Evolutionary conservation across 2,113 vertebrate genomes (phyloP), one percentile per base, ranked within the genome.

Genomic region (Psettodes erumei): DNA sequence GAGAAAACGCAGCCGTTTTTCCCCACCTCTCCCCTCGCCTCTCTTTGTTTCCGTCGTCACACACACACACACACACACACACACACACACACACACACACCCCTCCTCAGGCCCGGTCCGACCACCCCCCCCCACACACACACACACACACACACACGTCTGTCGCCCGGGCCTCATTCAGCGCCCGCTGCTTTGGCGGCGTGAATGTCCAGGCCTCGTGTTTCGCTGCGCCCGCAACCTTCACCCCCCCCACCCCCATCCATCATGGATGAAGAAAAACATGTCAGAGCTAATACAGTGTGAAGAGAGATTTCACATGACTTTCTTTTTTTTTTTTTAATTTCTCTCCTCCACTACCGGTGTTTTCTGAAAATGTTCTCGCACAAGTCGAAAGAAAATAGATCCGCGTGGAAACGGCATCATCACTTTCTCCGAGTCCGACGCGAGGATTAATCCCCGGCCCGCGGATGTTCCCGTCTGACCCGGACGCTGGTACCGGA

Each of bases 211-310:
- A 62, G 78, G 87, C 89, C 77, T 91, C 87, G 73, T 88, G 88
- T 91, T 90, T 92, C 90, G 47, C 84, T 55, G 64, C 75, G 35
- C 80, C 79, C 69, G 5, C 73, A 90, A 70, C 68, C 79, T 73
- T 86, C 85, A 59, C 70, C 71, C 21, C 68, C 79, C 71, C 85
- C 85, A 59, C 70, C 71, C 21, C 82, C 90, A 93, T 94, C 89
- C 91, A 93, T 93, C 91, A 92, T 78, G 75, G 58, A 4, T 33
- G 60, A 90, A 90, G 87, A 83, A 91, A 90, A 93, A 93, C 87
- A 91, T 90, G 91, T 91, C 93, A 92, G 48, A 51, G 79, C 79
- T 82, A 82, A 91, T 90, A 86, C 86, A 71, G 64, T 43, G 40
- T 60, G 53, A 88, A 61, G 68, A 88, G 84, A 86, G 88, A 79